Percentiles rank a stretch among this genome's conserved stretches.
phyloP scores from a whole-genome alignment of 2,888 invertebrate genomes.

The Cerceris ruficornis region DNA sequence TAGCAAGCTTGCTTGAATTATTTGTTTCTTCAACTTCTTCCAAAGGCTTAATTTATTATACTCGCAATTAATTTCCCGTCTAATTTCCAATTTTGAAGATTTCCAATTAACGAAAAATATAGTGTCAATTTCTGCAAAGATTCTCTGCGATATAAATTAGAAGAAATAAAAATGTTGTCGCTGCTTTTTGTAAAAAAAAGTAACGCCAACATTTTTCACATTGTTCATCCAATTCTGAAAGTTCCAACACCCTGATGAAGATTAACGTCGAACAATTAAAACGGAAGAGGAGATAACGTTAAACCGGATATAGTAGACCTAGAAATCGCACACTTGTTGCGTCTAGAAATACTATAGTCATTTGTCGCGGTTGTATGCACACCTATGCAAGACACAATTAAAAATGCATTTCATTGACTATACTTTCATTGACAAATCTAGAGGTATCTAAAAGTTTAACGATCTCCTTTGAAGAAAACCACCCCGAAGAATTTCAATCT shows the following conservation, averaged over 20 bases:
- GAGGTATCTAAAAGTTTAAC: not conserved
- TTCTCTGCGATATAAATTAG: no score
- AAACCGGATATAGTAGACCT: slow-evolving; percentile 66
- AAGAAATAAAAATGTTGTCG: no score
- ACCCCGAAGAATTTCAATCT: not conserved
- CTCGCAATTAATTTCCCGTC: no score
- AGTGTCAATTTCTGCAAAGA: no score
- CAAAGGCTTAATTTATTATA: no score
- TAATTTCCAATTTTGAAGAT: no score
- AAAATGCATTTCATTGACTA: slow-evolving; percentile 62
- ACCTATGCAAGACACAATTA: slow-evolving; percentile 57
- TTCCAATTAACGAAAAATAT: no score
- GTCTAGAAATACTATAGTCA: slow-evolving; percentile 64
- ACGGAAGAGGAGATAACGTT: slow-evolving; percentile 30
- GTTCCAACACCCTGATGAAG: not conserved
- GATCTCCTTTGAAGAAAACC: not conserved
- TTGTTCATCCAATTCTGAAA: not conserved
- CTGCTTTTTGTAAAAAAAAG: no score
- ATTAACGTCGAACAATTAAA: slow-evolving; percentile 43
- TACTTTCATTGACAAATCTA: slow-evolving; percentile 46
- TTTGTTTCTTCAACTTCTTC: no score
- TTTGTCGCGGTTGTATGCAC: slow-evolving; percentile 57
- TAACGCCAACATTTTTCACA: no score
- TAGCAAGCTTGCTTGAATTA: no score
- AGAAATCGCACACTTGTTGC: slow-evolving; percentile 71